phyloP scores from a whole-genome alignment of 2,113 vertebrate species.

The Sula dactylatra region DNA sequence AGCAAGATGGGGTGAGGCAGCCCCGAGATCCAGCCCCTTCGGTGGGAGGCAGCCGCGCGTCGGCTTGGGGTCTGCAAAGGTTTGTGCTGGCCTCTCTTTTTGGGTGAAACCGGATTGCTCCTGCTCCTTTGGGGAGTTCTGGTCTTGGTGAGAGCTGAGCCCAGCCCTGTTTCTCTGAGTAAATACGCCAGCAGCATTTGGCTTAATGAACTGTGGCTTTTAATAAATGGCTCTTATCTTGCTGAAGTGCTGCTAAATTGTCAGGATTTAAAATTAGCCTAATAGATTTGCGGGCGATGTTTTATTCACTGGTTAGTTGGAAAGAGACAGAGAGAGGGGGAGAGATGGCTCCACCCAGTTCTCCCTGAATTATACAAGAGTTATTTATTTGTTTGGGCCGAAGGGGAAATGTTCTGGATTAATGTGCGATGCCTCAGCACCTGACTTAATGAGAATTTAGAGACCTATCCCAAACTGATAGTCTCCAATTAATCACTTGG shows the following conservation, averaged over 20 bases:
- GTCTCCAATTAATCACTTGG: slow-evolving; percentile 67
- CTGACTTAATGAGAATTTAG: slow-evolving; percentile 78
- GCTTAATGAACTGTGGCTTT: slow-evolving; percentile 82
- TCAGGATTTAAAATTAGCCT: slow-evolving; percentile 82
- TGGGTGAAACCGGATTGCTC: neutral
- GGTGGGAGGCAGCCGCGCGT: fast-evolving
- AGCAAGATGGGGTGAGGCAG: neutral
- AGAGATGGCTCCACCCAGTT: slow-evolving; percentile 44
- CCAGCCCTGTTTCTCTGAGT: slow-evolving; percentile 60
- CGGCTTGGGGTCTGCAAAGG: neutral
- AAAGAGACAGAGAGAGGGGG: slow-evolving; percentile 25
- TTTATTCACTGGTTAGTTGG: slow-evolving; percentile 74
- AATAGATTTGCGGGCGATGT: slow-evolving; percentile 78
- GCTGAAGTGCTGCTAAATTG: slow-evolving; percentile 79
- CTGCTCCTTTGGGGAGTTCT: neutral
- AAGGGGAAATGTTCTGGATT: slow-evolving; percentile 77
- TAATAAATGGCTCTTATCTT: slow-evolving; percentile 82
- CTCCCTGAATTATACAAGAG: slow-evolving; percentile 74
- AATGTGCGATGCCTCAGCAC: slow-evolving; percentile 74
- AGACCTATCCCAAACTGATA: slow-evolving; percentile 70
- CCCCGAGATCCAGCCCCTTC: fast-evolving
- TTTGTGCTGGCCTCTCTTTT: neutral
- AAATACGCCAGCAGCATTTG: slow-evolving; percentile 75
- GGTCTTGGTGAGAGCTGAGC: neutral
- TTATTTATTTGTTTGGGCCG: slow-evolving; percentile 78